These are phyloP conservation scores for Euglossa dilemma DNA, from an alignment of 1,140 invertebrate genomes.

Conservation along the genomic window DNA sequence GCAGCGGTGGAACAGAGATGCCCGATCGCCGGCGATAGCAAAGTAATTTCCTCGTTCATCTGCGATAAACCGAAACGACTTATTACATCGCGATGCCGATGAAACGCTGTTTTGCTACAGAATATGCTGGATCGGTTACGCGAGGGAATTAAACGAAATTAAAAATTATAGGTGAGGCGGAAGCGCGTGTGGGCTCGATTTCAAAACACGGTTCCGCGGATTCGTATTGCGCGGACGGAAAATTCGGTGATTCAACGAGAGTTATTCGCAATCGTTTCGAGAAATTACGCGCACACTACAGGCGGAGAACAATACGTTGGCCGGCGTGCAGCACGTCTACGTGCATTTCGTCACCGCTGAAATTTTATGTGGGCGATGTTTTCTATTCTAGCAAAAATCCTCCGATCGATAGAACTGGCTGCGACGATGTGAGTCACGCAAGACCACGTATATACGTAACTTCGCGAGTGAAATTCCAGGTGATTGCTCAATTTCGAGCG, in stretches of 20 bases:
- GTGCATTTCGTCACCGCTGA: conserved; percentile 24
- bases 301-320: background rate
- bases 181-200: background rate
- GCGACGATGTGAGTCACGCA: conserved; percentile 60
- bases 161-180: background rate
- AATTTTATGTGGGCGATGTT: conserved; percentile 43
- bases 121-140: background rate
- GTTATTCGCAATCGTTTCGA: conserved; percentile 24
- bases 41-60: background rate
- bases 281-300: conserved; percentile 31
- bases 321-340: background rate
- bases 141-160: background rate
- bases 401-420: conserved; percentile 37
- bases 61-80: no score
- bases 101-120: background rate
- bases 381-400: conserved; percentile 47
- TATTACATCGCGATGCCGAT: background rate
- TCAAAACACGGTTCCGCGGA: background rate
- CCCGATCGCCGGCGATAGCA: background rate
- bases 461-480: conserved; percentile 47
- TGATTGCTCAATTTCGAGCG: conserved; percentile 61
- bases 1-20: background rate
- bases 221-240: background rate
- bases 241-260: conserved; percentile 21
- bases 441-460: conserved; percentile 42